Percentiles rank a stretch among this genome's conserved stretches.
phyloP scores from a whole-genome alignment of 2,113 vertebrate genomes.

The Danionella cerebrum region DNA sequence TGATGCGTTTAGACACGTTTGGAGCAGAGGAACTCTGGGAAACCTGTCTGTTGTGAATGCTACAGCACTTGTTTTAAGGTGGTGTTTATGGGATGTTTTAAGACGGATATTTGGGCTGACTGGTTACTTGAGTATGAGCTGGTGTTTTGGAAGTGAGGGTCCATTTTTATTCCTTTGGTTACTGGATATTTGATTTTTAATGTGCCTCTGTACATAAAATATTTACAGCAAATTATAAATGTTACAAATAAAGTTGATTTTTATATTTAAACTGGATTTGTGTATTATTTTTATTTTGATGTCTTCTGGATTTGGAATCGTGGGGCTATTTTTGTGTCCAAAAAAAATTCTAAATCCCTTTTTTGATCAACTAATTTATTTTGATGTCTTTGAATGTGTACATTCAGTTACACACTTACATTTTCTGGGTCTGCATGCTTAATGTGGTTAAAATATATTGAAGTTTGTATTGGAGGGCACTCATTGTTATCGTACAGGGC shows the following conservation, averaged over 20 bases:
- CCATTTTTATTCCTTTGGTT: background rate
- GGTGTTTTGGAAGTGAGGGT: background rate
- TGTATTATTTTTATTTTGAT: background rate
- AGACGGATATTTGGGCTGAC: background rate
- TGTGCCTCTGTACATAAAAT: constrained; percentile 15
- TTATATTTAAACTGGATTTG: background rate
- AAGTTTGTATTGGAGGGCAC: too few species aligned
- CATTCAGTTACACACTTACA: too few species aligned
- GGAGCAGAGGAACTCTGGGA: background rate
- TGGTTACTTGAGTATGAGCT: background rate
- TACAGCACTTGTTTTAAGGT: background rate
- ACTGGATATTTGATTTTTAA: background rate
- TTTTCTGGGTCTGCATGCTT: too few species aligned
- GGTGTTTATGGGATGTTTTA: background rate
- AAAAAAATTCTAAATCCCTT: too few species aligned
- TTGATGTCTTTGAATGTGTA: too few species aligned
- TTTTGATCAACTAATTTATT: too few species aligned
- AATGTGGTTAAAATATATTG: too few species aligned
- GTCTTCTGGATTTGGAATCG: too few species aligned
- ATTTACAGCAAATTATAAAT: background rate
- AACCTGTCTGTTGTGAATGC: background rate
- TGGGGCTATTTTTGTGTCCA: too few species aligned
- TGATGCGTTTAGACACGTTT: background rate
- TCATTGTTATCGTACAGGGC: too few species aligned
- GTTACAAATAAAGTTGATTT: constrained; percentile 18